These are phyloP conservation scores for Copidosoma floridanum DNA, from an alignment of 1,140 invertebrate species.

Conservation along the genomic window DNA sequence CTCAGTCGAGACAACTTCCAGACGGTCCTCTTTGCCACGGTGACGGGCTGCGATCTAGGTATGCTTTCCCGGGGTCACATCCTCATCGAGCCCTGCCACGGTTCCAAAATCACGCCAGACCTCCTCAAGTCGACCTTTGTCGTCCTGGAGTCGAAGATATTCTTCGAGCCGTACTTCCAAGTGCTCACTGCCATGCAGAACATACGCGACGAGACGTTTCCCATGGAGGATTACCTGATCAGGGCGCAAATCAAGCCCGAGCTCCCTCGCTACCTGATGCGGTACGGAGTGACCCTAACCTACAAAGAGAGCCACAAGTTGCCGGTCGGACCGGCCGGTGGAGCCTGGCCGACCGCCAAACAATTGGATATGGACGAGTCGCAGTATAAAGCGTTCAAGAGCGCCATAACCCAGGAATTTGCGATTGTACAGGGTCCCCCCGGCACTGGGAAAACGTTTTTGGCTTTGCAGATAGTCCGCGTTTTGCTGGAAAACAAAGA, in stretches of 20 bases:
- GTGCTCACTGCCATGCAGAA: conserved; percentile 64
- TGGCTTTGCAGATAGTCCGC: conserved; percentile 63
- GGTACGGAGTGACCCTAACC: not conserved
- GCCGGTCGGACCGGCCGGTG: not conserved
- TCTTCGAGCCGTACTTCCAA: conserved; percentile 69
- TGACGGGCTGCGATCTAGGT: not conserved
- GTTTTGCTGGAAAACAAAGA: conserved; percentile 59
- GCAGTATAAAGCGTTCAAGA: conserved; percentile 61
- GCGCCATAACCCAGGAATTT: conserved; percentile 64
- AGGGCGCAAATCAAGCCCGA: not conserved
- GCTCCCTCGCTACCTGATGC: not conserved
- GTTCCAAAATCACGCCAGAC: conserved; percentile 4
- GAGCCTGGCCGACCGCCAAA: conserved; percentile 13
- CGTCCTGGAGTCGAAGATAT: conserved; percentile 68
- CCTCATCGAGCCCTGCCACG: not conserved
- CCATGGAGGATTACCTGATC: not conserved
- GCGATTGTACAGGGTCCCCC: conserved; percentile 60
- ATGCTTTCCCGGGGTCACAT: not conserved
- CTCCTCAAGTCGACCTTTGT: conserved; percentile 50
- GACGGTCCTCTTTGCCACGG: not conserved
- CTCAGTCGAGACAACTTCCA: conserved; percentile 1
- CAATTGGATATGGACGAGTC: conserved; percentile 58
- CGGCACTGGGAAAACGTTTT: conserved; percentile 69
- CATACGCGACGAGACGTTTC: conserved; percentile 51
- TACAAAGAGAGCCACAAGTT: too few species aligned